These are phyloP conservation scores for Nezara viridula DNA, from an alignment of 2,888 invertebrate genomes.

Conservation along the genomic window DNA sequence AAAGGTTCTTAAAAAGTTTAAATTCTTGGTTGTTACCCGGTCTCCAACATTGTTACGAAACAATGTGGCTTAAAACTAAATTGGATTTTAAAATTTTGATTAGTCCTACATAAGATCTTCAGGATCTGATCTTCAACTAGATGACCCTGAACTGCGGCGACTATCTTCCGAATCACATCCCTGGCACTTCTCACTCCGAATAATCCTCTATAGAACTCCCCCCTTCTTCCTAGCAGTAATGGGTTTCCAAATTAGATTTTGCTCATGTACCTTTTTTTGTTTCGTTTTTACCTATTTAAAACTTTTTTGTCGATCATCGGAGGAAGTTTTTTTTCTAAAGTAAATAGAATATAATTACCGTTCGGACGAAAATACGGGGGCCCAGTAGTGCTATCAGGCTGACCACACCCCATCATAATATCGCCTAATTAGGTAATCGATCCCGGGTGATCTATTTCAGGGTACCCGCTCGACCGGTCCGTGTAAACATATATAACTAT, in stretches of 20 bases:
- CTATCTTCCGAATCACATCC: background rate
- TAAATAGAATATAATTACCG: background rate
- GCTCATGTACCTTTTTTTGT: background rate
- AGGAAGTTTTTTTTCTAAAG: background rate
- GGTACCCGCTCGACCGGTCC: background rate
- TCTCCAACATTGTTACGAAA: too few relatives aligned
- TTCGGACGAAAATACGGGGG: background rate
- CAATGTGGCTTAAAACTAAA: too few relatives aligned
- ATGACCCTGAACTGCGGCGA: too few relatives aligned
- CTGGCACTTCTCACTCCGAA: background rate
- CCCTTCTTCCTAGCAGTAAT: background rate
- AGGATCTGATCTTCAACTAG: too few relatives aligned
- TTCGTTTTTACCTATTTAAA: background rate
- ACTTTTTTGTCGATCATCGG: background rate
- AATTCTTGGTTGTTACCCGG: too few relatives aligned
- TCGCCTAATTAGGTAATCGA: conserved; percentile 19
- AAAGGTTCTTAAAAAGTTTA: too few relatives aligned
- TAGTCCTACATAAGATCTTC: too few relatives aligned
- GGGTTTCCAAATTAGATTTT: background rate
- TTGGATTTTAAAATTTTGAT: too few relatives aligned
- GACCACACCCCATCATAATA: background rate
- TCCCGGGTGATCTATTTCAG: conserved; percentile 8
- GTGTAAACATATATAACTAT: conserved; percentile 9
- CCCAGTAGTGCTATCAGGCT: background rate
- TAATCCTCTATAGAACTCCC: too few relatives aligned